phyloP scores from a whole-genome alignment of 2,113 vertebrate genomes.

The Neogobius melanostomus region DNA sequence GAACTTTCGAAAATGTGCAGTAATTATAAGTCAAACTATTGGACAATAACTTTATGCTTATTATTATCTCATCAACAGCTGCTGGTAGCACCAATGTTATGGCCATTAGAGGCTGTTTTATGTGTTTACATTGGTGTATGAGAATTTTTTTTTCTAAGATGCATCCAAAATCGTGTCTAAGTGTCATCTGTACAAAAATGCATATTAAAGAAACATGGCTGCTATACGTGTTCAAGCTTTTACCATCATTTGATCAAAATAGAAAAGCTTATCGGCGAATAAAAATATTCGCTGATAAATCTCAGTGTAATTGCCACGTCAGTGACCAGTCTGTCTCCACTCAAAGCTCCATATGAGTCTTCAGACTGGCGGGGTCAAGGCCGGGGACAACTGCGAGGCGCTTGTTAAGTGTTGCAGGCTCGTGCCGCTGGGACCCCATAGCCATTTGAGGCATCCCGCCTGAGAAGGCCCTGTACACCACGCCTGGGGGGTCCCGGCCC shows the following conservation, averaged over 20 bases:
- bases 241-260: background rate
- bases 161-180: no score
- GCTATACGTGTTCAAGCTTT: no score
- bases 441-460: slow-evolving; percentile 72
- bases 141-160: no score
- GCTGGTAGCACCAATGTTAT: no score
- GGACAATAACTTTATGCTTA: no score
- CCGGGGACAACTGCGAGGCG: slow-evolving; percentile 73
- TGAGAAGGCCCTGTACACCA: slow-evolving; percentile 54
- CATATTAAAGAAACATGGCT: no score
- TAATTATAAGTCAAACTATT: no score
- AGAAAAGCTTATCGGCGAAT: background rate
- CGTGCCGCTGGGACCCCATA: slow-evolving; percentile 73
- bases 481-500: slow-evolving; percentile 60
- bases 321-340: slow-evolving; percentile 57
- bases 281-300: background rate
- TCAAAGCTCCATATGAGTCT: slow-evolving; percentile 56
- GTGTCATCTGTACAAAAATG: no score
- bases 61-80: no score
- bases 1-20: no score
- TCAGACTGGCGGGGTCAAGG: slow-evolving; percentile 72
- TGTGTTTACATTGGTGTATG: no score
- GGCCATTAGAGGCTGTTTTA: no score
- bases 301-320: slow-evolving; percentile 58
- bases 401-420: slow-evolving; percentile 78